Conservation (phyloP, 2,113 vertebrate genomes). For the Pomatostomus ruficeps region DNA sequence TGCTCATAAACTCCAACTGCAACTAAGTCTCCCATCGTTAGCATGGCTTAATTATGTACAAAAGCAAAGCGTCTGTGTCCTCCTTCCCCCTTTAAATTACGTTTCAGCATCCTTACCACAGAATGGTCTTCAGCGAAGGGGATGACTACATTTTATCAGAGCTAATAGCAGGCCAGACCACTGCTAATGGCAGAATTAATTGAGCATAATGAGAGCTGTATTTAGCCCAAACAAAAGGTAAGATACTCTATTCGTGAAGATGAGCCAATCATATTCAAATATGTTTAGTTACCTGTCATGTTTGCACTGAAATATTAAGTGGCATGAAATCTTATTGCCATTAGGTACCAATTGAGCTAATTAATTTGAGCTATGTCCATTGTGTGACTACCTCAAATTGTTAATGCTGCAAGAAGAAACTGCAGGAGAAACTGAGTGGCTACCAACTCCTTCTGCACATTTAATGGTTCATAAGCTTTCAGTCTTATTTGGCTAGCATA, state of each 20-base stretch:
- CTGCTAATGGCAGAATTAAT: slow-evolving; percentile 16
- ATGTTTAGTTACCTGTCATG: not conserved
- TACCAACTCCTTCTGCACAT: not conserved
- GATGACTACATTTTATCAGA: not conserved
- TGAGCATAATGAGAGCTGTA: not conserved
- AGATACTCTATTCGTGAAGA: not conserved
- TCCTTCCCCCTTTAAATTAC: not conserved
- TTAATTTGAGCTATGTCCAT: slow-evolving; percentile 22
- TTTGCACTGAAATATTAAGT: slow-evolving; percentile 36
- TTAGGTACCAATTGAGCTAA: slow-evolving; percentile 37
- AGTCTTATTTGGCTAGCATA: not conserved
- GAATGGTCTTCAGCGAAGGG: not conserved
- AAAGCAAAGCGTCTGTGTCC: not conserved
- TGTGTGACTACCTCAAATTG: not conserved
- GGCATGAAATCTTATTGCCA: not conserved
- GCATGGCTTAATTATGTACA: not conserved
- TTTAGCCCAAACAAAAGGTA: not conserved
- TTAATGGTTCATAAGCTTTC: slow-evolving; percentile 25
- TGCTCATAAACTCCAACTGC: not conserved
- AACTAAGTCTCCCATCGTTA: not conserved
- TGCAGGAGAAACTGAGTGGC: not conserved
- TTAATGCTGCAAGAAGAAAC: not conserved
- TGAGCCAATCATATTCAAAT: not conserved
- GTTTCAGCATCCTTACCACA: not conserved
- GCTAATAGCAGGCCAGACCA: not conserved